These are phyloP conservation scores for Lerema accius DNA, from an alignment of 1,140 invertebrate genomes.

Conservation along the genomic window DNA sequence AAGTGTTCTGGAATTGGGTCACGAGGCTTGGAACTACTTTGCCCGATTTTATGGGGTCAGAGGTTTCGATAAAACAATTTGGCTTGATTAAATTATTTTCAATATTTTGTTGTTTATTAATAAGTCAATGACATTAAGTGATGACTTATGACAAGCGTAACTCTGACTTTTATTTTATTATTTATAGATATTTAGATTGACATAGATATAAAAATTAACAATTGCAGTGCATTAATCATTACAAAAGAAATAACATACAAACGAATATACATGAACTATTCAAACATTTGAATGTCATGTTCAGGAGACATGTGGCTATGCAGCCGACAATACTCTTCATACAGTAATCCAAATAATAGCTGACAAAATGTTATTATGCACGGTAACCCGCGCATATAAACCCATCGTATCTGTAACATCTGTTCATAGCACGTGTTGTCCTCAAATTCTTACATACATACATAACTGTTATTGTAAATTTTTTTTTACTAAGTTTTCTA, in stretches of 20 bases:
- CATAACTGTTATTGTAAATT: no score
- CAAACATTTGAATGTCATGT: no score
- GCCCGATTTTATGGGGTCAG: constrained; percentile 24
- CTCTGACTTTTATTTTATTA: no score
- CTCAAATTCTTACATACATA: constrained; percentile 16
- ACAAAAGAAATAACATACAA: no score
- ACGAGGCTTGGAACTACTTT: constrained; percentile 20
- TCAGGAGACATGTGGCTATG: constrained; percentile 18
- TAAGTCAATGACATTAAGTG: no score
- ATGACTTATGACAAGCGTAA: no score
- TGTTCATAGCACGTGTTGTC: constrained; percentile 25
- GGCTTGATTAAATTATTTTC: neutral
- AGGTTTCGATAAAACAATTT: constrained; percentile 17
- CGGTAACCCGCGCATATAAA: constrained; percentile 5
- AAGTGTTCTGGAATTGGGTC: constrained; percentile 36
- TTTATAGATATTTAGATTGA: no score
- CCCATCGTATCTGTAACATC: constrained; percentile 17
- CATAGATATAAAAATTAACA: no score
- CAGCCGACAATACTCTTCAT: constrained; percentile 5
- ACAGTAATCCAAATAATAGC: constrained; percentile 26
- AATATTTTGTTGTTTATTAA: constrained; percentile 4
- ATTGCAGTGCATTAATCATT: no score
- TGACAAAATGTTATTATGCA: constrained; percentile 27
- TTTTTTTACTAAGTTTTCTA: no score
- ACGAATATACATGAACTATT: no score